Evolutionary conservation across 2,888 invertebrate genomes (phyloP), one percentile per base, ranked within the genome.

Genomic region (Synergus gifuensis): DNA sequence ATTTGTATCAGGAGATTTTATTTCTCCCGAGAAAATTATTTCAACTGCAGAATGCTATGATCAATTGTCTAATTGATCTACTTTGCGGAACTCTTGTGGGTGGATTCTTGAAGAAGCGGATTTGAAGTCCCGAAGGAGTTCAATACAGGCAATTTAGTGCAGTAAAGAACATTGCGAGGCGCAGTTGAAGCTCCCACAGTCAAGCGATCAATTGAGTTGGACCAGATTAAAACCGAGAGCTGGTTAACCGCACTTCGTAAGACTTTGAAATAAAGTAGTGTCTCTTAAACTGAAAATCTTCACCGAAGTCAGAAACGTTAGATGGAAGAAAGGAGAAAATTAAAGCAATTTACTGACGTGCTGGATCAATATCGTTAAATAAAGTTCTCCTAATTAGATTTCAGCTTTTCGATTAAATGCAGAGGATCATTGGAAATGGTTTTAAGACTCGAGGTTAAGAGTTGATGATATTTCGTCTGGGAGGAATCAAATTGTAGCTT

Each of bases 111-210:
- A 11, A 16, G 54, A 73, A 73, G 36, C 54, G 49, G 73, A 69
- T 73, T 73, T 73, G 16, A 73, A 73, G 54, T 73, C 54, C 54
- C 54, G 12, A 54, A 73, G 73, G 73, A 73, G 54, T 73, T 73
- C 54, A 54, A 73, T 73, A 73, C 46, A 54, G 73, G 36, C 73
- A 73, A 73, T 73, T 73, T 11, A 54, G 49, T 49, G 46, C n/a
- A 73, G 73, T 73, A n/a, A 73, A 73, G 73, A 73, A 73, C 73
- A 73, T 73, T 73, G 73, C 36, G 73, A 73, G 73, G 28, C 73
- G 12, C 54, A 73, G 73, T 73, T 28, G 36, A 73, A 73, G 28
- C 49, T 49, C 49, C 49, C 12, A 16, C 69, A 42, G 67, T 67
- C 44, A 22, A 67, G n/a, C 73, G 73, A 73, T 73, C 73, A 73